Evolutionary conservation across 2,888 invertebrate genomes (phyloP).

Genomic region (Pyrrhosoma nymphula): DNA sequence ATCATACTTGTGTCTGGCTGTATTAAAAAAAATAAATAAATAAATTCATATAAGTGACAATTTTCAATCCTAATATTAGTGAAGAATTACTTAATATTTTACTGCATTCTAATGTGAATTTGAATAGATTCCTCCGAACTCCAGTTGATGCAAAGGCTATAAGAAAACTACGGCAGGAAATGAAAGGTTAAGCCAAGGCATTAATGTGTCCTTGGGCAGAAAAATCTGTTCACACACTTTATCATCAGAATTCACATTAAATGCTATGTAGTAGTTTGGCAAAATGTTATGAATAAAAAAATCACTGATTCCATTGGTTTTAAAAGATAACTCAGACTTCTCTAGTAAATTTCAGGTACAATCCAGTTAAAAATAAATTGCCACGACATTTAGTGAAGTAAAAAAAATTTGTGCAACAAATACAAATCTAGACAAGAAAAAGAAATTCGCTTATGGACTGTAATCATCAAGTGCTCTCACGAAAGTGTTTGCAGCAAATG

Average conservation of each 20-base stretch:
- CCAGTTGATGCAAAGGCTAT: not conserved
- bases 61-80: not conserved
- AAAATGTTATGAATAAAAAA: not conserved
- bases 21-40: not conserved
- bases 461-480: not conserved
- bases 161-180: not conserved
- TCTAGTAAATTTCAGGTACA: not conserved
- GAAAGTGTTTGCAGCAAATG: not conserved
- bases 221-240: not conserved
- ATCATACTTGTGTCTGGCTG: not conserved
- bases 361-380: not conserved
- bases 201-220: not conserved
- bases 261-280: not conserved
- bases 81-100: not conserved
- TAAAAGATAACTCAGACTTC: not conserved
- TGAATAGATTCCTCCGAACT: not conserved
- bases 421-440: not conserved
- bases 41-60: not conserved
- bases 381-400: not conserved
- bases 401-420: not conserved
- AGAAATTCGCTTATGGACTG: not conserved
- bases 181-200: not conserved
- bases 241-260: not conserved
- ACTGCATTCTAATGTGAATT: not conserved
- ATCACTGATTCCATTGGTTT: not conserved